These are phyloP conservation scores for Oreochromis tanganicae DNA, from an alignment of 2,113 vertebrate species.

Conservation along the genomic window DNA sequence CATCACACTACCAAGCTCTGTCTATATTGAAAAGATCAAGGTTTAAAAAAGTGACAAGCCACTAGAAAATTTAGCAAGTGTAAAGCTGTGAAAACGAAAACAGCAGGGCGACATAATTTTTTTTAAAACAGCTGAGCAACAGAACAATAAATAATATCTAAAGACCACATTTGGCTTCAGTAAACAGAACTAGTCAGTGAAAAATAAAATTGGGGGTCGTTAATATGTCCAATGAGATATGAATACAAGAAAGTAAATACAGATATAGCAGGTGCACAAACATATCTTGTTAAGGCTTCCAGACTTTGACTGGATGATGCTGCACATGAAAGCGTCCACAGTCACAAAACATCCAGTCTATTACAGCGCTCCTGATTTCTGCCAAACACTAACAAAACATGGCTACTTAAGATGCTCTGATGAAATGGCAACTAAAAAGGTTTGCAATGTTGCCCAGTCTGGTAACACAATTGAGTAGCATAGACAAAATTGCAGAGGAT, in stretches of 20 bases:
- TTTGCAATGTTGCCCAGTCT: conserved; percentile 24
- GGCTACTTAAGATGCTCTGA: background rate
- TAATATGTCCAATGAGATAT: background rate
- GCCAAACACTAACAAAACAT: background rate
- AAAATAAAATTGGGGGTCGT: background rate
- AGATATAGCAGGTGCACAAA: background rate
- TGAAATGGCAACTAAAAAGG: conserved; percentile 10
- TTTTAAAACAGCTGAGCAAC: background rate
- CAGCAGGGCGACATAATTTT: background rate
- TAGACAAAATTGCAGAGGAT: conserved; percentile 16
- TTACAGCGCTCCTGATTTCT: background rate
- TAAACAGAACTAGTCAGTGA: background rate
- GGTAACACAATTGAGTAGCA: conserved; percentile 11
- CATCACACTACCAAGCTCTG: background rate
- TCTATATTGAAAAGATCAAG: background rate
- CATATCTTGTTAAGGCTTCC: background rate
- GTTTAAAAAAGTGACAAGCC: background rate
- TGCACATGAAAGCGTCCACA: background rate
- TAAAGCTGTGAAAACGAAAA: background rate
- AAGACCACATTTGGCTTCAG: background rate
- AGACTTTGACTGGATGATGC: background rate
- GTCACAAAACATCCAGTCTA: background rate
- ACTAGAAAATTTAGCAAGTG: background rate
- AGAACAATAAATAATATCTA: background rate
- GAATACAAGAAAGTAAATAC: background rate